Percentiles rank a stretch among this genome's conserved stretches.
These are phyloP conservation scores for Sarcophaga subvicina DNA, from an alignment of 2,888 invertebrate genomes.

Conservation along the genomic window DNA sequence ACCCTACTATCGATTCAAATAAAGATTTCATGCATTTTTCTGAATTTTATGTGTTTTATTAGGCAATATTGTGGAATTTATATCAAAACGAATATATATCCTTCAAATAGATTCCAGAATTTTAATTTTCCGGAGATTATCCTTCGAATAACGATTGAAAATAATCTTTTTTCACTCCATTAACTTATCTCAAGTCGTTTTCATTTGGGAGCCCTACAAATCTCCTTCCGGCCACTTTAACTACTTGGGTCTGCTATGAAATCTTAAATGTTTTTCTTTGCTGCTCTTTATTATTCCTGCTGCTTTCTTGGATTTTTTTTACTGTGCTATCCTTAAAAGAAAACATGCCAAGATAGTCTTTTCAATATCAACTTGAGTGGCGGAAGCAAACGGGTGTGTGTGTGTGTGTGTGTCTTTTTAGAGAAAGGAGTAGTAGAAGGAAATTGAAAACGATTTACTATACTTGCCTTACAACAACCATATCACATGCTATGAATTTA, in stretches of 20 bases:
- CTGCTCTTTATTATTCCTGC: not conserved
- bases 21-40: no score
- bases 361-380: conserved; percentile 18
- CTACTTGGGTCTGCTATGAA: not conserved
- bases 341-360: not conserved
- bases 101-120: no score
- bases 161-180: no score
- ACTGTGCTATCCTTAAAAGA: not conserved
- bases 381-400: conserved; percentile 43
- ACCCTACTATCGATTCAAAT: no score
- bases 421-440: not conserved
- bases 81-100: no score
- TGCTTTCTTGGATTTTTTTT: not conserved
- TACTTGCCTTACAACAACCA: not conserved
- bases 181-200: no score
- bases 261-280: conserved; percentile 1
- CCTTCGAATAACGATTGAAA: no score
- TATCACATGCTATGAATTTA: not conserved
- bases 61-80: no score
- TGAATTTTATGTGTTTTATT: no score
- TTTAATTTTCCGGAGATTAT: no score
- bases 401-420: conserved; percentile 6
- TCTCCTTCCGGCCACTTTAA: no score
- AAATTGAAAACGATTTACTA: conserved; percentile 3
- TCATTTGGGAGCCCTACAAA: no score